Evolutionary conservation across 92 coral and sea anemone genomes (phyloP), one percentile per base, ranked within the genome.

Genomic region (Galaxea fascicularis): DNA sequence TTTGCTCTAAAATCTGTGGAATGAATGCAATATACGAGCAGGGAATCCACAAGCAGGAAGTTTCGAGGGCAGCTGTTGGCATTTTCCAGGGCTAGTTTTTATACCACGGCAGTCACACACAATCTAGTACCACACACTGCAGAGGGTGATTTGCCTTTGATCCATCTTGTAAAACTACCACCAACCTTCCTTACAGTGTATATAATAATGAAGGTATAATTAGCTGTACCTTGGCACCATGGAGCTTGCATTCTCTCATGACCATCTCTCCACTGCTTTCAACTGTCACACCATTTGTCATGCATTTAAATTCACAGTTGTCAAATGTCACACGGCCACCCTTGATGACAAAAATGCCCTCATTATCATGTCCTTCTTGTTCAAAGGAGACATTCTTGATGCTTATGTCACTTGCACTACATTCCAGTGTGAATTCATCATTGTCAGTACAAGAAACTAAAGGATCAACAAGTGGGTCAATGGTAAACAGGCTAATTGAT

Each of bases 271-370:
- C 93, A 73, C 75, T 82, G 68, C 60, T 77, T 78, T 86, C 89
- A 56, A 92, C 93, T 29, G 89, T 51, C 12, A 92, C 85, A 7
- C 90, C 94, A 64, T 89, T 74, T 16, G 85, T 72, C 29, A 79
- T 85, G 71, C 98, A 91, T 47, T 91, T 90, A 27, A 95, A 65
- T 46, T 92, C 82, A 72, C 98, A 95, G 51, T 91, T 90, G 13
- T 86, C 95, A 47, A 95, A 70, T 30, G 89, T 84, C 10, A 89
- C 71, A 49, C 89, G 69, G 15, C 98, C 98, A 53, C 65, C 78
- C 69, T 83, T 89, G 29, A 95, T 82, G n/a, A 74, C 70, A 25
- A 95, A n/a, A 71, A 95, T 54, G 10, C 91, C 90, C 4, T 75
- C 89, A 22, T 85, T 83, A 20, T 85, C 92, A 70, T 73, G 86